Evolutionary conservation across 1,140 invertebrate genomes (phyloP).

Genomic region (Drosophila ercepeae): DNA sequence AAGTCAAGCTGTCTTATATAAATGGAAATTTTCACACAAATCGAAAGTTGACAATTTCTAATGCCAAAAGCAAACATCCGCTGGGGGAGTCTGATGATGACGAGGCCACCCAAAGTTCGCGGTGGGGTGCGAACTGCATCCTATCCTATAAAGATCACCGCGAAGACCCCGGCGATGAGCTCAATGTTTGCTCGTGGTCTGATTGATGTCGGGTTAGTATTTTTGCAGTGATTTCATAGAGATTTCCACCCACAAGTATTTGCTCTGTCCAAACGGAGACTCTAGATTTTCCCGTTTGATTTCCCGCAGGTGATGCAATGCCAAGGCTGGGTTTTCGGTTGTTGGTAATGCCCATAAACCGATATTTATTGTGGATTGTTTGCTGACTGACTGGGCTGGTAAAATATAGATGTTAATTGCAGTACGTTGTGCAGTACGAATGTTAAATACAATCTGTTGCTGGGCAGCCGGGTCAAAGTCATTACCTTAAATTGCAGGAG

Average conservation of each 20-base stretch:
- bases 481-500: conserved; percentile 33
- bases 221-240: conserved; percentile 35
- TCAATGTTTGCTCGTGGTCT: conserved; percentile 50
- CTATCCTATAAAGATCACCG: conserved; percentile 33
- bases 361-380: conserved; percentile 13
- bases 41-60: conserved; percentile 50
- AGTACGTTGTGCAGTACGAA: neutral
- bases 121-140: conserved; percentile 37
- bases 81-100: conserved; percentile 19
- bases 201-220: conserved; percentile 21
- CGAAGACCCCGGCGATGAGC: conserved; percentile 46
- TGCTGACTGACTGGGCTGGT: neutral
- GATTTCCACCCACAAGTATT: conserved; percentile 29
- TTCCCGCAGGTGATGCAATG: conserved; percentile 7
- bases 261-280: conserved; percentile 2
- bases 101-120: conserved; percentile 22
- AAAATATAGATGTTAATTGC: conserved; percentile 19
- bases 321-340: conserved; percentile 26
- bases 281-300: conserved; percentile 20
- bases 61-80: conserved; percentile 50
- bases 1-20: neutral
- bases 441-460: conserved; percentile 21
- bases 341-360: conserved; percentile 11
- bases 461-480: conserved; percentile 24
- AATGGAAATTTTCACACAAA: conserved; percentile 33